Conservation (phyloP, 2,113 vertebrate genomes). For the Geothlypis trichas region DNA sequence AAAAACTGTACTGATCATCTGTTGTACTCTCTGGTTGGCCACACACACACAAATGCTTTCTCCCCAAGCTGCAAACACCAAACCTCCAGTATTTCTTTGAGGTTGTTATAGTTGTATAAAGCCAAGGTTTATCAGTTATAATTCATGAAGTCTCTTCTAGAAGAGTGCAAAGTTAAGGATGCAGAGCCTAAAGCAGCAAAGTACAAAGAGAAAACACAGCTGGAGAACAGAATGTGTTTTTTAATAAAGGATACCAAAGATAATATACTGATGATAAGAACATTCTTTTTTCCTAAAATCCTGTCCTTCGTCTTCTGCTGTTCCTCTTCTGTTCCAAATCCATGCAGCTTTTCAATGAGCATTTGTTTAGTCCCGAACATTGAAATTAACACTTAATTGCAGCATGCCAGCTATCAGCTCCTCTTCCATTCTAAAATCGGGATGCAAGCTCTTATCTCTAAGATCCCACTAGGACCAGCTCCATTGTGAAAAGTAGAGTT, state of each 20-base stretch:
- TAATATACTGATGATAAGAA: neutral
- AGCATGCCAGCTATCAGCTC: neutral
- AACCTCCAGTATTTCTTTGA: neutral
- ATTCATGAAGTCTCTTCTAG: neutral
- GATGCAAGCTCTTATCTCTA: neutral
- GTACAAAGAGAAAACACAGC: neutral
- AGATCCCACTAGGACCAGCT: neutral
- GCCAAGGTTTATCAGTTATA: neutral
- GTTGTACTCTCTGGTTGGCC: neutral
- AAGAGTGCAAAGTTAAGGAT: neutral
- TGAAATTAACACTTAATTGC: neutral
- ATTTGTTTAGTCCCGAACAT: accelerated
- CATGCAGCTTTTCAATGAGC: neutral
- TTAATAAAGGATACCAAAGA: neutral
- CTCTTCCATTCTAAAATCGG: neutral
- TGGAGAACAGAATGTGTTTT: neutral
- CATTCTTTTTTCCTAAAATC: neutral
- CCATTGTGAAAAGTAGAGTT: neutral
- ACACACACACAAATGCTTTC: neutral
- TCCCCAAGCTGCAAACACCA: neutral
- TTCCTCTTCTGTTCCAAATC: neutral
- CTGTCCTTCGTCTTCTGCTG: neutral
- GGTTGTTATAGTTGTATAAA: neutral
- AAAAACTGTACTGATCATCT: neutral
- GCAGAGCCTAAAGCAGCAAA: neutral